Conservation (phyloP, 2,113 vertebrate species). For the Petroica traversi region DNA sequence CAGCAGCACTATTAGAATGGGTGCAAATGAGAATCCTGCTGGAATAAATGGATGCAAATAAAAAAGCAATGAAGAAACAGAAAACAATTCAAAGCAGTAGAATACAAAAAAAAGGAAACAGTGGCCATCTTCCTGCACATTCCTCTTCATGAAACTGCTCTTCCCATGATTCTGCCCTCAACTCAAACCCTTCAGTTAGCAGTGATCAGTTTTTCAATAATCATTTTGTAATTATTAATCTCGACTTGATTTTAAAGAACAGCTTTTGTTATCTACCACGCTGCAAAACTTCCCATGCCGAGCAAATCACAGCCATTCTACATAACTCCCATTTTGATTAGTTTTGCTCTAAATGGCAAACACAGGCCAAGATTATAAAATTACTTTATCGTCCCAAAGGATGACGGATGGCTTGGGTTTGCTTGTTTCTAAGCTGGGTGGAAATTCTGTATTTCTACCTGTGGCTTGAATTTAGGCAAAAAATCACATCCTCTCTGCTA, state of each 20-base stretch:
- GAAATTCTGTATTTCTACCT: neutral
- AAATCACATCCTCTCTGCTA: neutral
- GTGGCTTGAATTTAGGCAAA: neutral
- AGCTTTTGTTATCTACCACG: neutral
- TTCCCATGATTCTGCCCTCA: conserved; percentile 1
- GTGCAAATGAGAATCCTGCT: conserved; percentile 99
- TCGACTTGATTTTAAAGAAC: neutral
- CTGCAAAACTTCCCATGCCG: neutral
- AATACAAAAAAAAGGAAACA: conserved; percentile 74
- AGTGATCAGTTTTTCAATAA: neutral
- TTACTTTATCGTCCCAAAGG: neutral
- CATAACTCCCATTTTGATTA: neutral
- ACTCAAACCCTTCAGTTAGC: conserved; percentile 1
- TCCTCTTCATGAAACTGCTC: conserved; percentile 23
- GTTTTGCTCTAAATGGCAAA: neutral
- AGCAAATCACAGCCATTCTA: neutral
- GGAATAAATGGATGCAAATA: conserved; percentile 83
- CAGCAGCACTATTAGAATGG: conserved; percentile 99
- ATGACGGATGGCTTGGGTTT: neutral
- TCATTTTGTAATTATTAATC: neutral
- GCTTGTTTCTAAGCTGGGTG: neutral
- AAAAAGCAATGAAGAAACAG: conserved; percentile 81
- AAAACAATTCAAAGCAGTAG: conserved; percentile 80
- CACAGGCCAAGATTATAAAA: neutral
- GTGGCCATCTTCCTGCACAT: conserved; percentile 67